Percentiles rank a stretch among this genome's conserved stretches.
phyloP scores from a whole-genome alignment of 2,888 invertebrate genomes.

The Drosophila helvetica region DNA sequence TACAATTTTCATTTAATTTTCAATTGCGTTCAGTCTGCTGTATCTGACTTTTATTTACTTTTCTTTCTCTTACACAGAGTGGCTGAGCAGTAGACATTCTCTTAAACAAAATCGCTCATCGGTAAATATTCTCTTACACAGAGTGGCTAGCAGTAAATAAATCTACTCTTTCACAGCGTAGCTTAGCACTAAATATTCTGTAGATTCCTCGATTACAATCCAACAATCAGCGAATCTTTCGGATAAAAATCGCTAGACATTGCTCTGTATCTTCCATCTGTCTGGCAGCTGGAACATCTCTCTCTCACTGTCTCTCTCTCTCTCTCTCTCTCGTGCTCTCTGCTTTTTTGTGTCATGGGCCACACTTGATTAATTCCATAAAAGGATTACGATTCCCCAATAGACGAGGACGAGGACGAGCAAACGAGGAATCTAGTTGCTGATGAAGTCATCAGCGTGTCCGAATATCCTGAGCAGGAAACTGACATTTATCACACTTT shows the following conservation, averaged over 20 bases:
- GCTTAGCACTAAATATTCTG: conserved; percentile 26
- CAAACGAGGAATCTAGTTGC: conserved; percentile 44
- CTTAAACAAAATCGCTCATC: no score
- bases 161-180: conserved; percentile 24
- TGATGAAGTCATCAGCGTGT: conserved; percentile 75
- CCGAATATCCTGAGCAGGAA: conserved; percentile 79
- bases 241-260: background rate
- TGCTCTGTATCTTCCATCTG: conserved; percentile 28
- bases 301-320: background rate
- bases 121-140: conserved; percentile 1
- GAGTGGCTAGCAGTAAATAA: background rate
- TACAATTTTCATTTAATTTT: conserved; percentile 12
- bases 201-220: conserved; percentile 37
- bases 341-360: conserved; percentile 53
- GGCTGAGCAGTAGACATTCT: background rate
- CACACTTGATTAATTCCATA: conserved; percentile 79
- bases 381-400: conserved; percentile 74
- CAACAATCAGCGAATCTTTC: conserved; percentile 21
- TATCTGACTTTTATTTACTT: background rate
- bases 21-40: conserved; percentile 43
- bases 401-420: conserved; percentile 6
- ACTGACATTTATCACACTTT: conserved; percentile 80
- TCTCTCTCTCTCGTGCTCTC: background rate
- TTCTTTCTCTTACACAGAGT: no score
- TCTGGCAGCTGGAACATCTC: conserved; percentile 31